Base-by-base conservation (phyloP, 2,888 invertebrate species). In the Papilio demoleus region DNA sequence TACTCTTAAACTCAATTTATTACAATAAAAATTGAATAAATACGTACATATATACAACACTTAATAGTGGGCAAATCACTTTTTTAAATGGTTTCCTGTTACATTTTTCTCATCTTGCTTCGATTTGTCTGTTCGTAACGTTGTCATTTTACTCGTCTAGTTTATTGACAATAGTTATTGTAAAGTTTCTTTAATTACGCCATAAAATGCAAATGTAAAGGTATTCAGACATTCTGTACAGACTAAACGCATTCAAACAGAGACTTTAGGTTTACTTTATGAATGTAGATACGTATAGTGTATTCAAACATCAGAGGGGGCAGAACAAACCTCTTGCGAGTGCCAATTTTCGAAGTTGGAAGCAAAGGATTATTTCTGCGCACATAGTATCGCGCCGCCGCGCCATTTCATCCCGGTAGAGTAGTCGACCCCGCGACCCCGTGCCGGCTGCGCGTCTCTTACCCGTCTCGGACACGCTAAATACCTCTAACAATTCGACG, bases 291-390 rank as follows among this genome's bases (percentile, higher is more conserved):
- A 66, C n/a, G 24, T 36, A 38, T n/a, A 47, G 34, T 38, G 17
- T 59, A 65, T 65, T 60, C 36, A 59, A 50, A 40, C 31, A 61
- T 40, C 40, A 31, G 42, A 45, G 42, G 50, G 58, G 61, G 61
- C 40, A 53, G 50, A 61, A 61, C 61, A 50, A 67, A 53, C 67
- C 67, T 50, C 67, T 60, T 60, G 53, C 50, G 64, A 69, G 68
- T 65, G 60, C 68, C 68, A 68, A 65, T 68, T 68, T 47, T 38
- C 47, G n/a, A 64, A 60, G 59, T 59, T 64, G 38, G 45, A 56
- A 59, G 68, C 64, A 65, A 62, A 65, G 64, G 59, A 59, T 64
- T 68, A 59, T 68, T 64, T 50, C 64, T 68, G 68, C 68, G 68
- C 68, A 68, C 59, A 59, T n/a, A 50, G 59, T 19, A 19, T 50